Evolutionary conservation across 2,888 invertebrate genomes (phyloP), one percentile per base, ranked within the genome.

Genomic region (Drosophila niveifrons): DNA sequence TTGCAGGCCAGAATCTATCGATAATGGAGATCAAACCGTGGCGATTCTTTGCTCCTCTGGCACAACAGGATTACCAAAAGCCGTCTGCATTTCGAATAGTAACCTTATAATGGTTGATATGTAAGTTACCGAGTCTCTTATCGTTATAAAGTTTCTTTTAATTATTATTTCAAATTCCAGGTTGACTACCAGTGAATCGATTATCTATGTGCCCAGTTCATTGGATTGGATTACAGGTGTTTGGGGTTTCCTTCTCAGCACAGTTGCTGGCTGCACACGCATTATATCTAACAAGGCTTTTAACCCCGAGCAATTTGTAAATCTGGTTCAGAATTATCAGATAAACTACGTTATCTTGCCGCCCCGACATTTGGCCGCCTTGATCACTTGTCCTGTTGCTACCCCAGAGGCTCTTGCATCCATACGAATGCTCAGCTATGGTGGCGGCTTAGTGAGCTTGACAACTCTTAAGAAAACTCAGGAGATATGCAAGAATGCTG

Each of bases 191-290:
- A 76, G 76, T 39, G 75, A 82, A 48, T 61, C 77, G 3, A 67
- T 84, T 0, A 57, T 77, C 1, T 75, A 69, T n/a, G 74, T 77
- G 4, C 78, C 81, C 11, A 88, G 87, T 39, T 59, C 65, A 1
- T 50, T 90, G 53, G 90, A 90, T 66, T 90, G 90, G 90, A 62
- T 84, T 1, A 77, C 82, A 3, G 90, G 90, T 0, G 50, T 84
- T 11, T 72, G 58, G 58, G 73, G 73, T 3, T 77, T 85, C 4
- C 53, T 82, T 7, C 63, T 69, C 4, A 82, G 80, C 34, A 74
- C 79, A 0, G 61, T 88, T 0, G 66, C 61, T 8, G 80, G 87
- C 0, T 58, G 70, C 11, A 86, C 77, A 6, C 81, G 90, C 15
- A 75, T 90, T 6, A 78, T 90, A 3, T 84, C 89, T 0, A 76